Base-by-base conservation (phyloP, 2,888 invertebrate genomes). In the Drosophila lutescens region DNA sequence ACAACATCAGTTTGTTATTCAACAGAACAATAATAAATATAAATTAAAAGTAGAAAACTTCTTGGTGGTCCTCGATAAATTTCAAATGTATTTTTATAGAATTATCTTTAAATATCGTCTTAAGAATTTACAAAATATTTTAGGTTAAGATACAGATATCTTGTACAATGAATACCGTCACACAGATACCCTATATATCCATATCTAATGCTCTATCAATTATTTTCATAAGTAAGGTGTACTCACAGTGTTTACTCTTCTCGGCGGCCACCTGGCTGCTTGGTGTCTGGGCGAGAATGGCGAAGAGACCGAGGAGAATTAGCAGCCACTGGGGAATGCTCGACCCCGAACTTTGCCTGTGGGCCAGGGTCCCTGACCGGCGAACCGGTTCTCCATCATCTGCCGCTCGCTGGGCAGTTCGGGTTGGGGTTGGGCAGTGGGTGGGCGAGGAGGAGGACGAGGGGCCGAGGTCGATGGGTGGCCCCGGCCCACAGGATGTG, bases 201-300 rank as follows among this genome's bases (percentile, higher is more conserved):
- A 4, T 34, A 40, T 4, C 1, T 15, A 9, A 15, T 40, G 15
- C 1, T 15, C 9, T 9, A 17, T 9, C 15, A 40, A 10, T 20
- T 1, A 43, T 12, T 2, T 20, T 20, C 4, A n/a, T 10, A 1
- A 10, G 20, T 10, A 34, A 26, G 57, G 36, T 41, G 58, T 90
- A 92, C 91, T 92, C 78, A 92, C 91, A 92, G 80, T 92, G 91
- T 89, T 92, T 92, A 80, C 92, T 92, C 81, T 92, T 91, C 81
- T 92, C 91, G 73, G 92, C 92, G 70, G 90, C 85, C 79, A 90
- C 91, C 89, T 91, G 90, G 63, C 76, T 74, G 74, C 88, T 85
- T 44, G 91, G 88, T 71, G 86, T 74, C 74, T 87, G 86, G 66
- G 90, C 89, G 76, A 90, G 78, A 72, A 91, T 78, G 71, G 82